Base-by-base conservation (phyloP, 2,113 vertebrate species). In the Theristicus caerulescens region DNA sequence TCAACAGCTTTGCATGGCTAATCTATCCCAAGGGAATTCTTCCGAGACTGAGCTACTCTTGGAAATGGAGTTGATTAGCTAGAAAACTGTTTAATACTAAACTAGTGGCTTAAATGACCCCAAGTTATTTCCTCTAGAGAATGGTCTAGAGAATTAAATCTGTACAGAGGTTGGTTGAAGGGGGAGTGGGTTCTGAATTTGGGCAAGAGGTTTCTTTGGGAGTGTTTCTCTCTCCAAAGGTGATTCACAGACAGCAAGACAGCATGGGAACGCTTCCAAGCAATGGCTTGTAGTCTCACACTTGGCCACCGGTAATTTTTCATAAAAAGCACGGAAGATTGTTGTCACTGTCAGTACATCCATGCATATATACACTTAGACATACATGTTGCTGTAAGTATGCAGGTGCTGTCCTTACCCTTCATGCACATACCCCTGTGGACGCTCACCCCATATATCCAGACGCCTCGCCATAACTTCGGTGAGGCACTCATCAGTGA, bases 371-470 rank as follows among this genome's bases (percentile, higher is more conserved):
- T 16, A 19, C 7, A 36, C 20, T 47, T 57, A 61, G 29, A 29
- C 2, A n/a, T 21, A 36, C 16, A 5, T 3, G 10, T 4, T 20
- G 38, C 31, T 29, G n/a, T 8, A 22, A 0, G 4, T 21, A 21
- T 4, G 34, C 51, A 49, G 59, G 70, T 21, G 38, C 34, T 44
- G 32, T 29, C 51, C 13, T 36, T 61, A 51, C 36, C 59, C 59
- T 69, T 61, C n/a, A 36, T 0, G 21, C 49, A 11, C 36, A 19
- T 5, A 16, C 5, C 20, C 42, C 25, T 34, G 55, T 11, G 61
- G 20, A 42, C 55, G 25, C 38, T 70, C 19, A 25, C 17, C 4
- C 29, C 11, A 0, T 1, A 0, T 3, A 46, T 4, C 13, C 54
- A 5, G 38, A 34, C 32, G 54, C 17, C 24, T 70, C 3, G 1